A percentile compares a stretch with the other conserved stretches of the same genome.
Evolutionary conservation across 2,797 vertebrate species (phyloP).

Genomic region (Gobionotothen gibberifrons): DNA sequence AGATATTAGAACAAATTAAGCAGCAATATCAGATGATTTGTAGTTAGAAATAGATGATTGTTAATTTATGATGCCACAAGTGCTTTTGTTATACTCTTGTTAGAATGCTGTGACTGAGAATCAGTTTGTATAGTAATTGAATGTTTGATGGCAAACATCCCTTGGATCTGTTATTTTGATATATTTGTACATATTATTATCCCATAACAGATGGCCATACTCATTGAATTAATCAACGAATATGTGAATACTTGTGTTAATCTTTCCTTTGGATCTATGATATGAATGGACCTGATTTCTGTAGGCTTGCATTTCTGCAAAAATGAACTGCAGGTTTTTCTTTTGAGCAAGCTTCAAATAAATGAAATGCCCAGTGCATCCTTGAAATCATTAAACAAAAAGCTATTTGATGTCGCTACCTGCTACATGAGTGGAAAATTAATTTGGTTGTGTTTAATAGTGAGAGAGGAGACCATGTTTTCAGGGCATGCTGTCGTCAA

Average conservation of each 20-base stretch:
- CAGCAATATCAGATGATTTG: constrained; percentile 56
- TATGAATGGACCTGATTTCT: constrained; percentile 29
- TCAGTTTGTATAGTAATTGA: constrained; percentile 78
- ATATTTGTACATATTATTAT: constrained; percentile 77
- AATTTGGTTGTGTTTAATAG: constrained; percentile 28
- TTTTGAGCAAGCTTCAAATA: constrained; percentile 32
- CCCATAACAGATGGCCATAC: constrained; percentile 41
- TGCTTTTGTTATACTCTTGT: constrained; percentile 71
- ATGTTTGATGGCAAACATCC: constrained; percentile 75
- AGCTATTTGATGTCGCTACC: constrained; percentile 45
- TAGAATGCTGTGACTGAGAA: constrained; percentile 81
- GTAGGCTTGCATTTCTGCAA: constrained; percentile 16
- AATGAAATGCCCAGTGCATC: constrained; percentile 12
- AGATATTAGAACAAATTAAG: constrained; percentile 60
- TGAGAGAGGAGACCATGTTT: constrained; percentile 53
- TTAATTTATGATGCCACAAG: constrained; percentile 83
- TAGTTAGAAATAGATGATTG: constrained; percentile 66
- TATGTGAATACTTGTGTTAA: constrained; percentile 33
- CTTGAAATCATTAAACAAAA: constrained; percentile 15
- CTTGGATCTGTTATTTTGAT: constrained; percentile 68
- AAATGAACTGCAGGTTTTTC: constrained; percentile 27
- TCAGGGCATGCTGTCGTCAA: constrained; percentile 62
- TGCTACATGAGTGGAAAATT: constrained; percentile 35
- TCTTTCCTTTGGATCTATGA: constrained; percentile 27
- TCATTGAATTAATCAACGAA: constrained; percentile 39